A percentile compares a stretch with the other conserved stretches of the same genome.
phyloP scores from a whole-genome alignment of 2,113 vertebrate species.

The Lepus americanus region DNA sequence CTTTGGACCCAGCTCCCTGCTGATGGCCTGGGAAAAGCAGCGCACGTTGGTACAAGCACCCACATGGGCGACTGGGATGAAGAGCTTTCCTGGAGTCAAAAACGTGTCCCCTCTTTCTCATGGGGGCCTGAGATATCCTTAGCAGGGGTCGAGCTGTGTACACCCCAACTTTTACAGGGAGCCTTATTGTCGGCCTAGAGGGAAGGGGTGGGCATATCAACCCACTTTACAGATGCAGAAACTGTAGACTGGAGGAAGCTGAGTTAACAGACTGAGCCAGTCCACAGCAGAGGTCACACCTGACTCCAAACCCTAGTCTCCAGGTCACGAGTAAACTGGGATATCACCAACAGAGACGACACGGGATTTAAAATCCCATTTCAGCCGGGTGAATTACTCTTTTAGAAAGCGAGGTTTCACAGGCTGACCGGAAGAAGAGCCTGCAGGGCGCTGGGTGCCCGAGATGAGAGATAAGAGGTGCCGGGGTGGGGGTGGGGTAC shows the following conservation, averaged over 20 bases:
- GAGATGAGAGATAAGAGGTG: not conserved
- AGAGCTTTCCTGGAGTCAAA: not conserved
- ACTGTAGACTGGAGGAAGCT: not conserved
- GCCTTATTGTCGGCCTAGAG: not conserved
- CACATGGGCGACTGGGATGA: too few relatives aligned
- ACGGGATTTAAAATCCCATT: not conserved
- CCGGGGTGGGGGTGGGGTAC: too few relatives aligned
- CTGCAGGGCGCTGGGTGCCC: not conserved
- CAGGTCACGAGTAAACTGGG: not conserved
- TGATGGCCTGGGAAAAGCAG: too few relatives aligned
- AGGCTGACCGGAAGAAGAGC: not conserved
- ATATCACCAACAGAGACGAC: not conserved
- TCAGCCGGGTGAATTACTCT: not conserved
- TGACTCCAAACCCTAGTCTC: not conserved
- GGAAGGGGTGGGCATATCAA: not conserved
- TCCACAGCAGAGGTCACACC: not conserved
- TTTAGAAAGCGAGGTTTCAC: not conserved
- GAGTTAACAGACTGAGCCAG: not conserved
- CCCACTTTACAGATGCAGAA: not conserved
- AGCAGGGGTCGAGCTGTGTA: not conserved
- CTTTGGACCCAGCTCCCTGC: too few relatives aligned
- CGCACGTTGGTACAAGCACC: too few relatives aligned
- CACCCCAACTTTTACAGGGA: not conserved
- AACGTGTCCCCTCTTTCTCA: accelerated
- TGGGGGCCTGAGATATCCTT: not conserved